Evolutionary conservation across 30 jellyfish, hydroid and myxozoan species (phyloP).

Genomic region (Aurelia aurita complex sp. Pacific): DNA sequence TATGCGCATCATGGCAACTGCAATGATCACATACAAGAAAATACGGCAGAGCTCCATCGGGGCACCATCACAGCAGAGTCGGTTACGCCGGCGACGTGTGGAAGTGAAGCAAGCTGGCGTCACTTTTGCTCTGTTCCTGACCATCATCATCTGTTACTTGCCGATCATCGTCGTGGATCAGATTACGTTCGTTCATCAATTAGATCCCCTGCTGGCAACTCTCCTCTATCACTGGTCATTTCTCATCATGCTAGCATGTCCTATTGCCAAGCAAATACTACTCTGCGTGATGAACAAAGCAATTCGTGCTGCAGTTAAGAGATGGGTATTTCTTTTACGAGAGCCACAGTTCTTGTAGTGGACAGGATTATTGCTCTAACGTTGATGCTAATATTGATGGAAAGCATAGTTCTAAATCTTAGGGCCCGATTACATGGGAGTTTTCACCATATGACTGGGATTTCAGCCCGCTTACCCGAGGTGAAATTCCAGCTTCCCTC

Average conservation of each 20-base stretch:
- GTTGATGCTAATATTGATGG: too few species aligned
- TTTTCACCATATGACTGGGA: too few species aligned
- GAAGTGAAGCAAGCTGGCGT: constrained; percentile 71
- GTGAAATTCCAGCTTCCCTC: too few species aligned
- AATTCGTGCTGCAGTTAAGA: constrained; percentile 53
- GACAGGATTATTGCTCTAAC: not conserved
- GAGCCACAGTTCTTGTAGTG: constrained; percentile 21
- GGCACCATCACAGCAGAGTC: constrained; percentile 23
- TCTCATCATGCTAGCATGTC: constrained; percentile 58
- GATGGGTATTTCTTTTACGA: constrained; percentile 28
- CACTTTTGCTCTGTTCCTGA: constrained; percentile 47
- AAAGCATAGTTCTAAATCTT: too few species aligned
- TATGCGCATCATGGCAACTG: constrained; percentile 56
- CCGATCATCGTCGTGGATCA: constrained; percentile 46
- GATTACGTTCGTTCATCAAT: not conserved
- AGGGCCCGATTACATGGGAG: too few species aligned
- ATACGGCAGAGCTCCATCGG: constrained; percentile 29
- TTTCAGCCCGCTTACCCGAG: too few species aligned
- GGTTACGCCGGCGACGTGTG: constrained; percentile 42
- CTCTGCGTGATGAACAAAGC: constrained; percentile 68
- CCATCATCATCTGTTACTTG: constrained; percentile 50
- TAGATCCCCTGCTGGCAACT: not conserved
- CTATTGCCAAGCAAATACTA: constrained; percentile 53
- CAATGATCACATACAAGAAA: constrained; percentile 30
- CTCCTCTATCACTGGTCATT: constrained; percentile 46